A percentile compares a stretch with the other conserved stretches of the same genome.
phyloP scores from a whole-genome alignment of 2,113 vertebrate genomes.

The sheep (Ovis aries) region ARS-UI_Ramb_v3.0 NC_056080.1:37464501-37465000 shows the following conservation, averaged over 20 bases:
- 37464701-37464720: neutral
- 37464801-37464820: neutral
- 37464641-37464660: neutral
- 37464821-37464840: neutral
- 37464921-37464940: neutral
- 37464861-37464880: neutral
- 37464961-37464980: neutral
- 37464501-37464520: neutral
- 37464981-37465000: neutral
- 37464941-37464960: neutral
- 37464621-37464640: neutral
- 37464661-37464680: neutral
- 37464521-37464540: neutral
- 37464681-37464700: neutral
- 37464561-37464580: neutral
- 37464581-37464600: neutral
- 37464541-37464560: neutral
- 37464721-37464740: neutral
- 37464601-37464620: neutral
- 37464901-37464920: neutral
- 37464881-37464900: neutral
- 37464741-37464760: neutral
- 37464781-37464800: neutral
- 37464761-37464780: neutral
- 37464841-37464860: neutral